Base-by-base conservation (phyloP, 1,140 invertebrate genomes). In the Orius insidiosus region DNA sequence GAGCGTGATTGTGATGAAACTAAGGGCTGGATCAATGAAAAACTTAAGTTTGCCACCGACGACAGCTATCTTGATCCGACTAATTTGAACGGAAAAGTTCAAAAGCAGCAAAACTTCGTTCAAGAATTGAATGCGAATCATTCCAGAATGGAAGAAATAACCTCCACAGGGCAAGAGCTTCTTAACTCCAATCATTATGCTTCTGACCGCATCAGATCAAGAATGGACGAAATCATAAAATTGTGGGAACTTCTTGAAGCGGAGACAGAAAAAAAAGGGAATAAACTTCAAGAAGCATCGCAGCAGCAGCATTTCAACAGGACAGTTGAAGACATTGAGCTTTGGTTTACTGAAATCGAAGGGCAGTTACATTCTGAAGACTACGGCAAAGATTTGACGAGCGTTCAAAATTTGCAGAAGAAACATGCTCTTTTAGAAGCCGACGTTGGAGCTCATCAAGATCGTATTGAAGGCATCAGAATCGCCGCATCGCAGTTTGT, bases 91-190 rank as follows among this genome's bases (percentile, higher is more conserved):
- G 94, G 93, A 0, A 99, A 99, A 67, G 80, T 97, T 33, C 95
- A 98, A 63, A 98, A 98, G 63, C 95, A 98, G 62, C 87, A 93
- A 60, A 98, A 97, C 61, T 98, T 98, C 61, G 90, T 94, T 60
- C 88, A 94, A 60, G 90, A 96, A 64, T 61, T 96, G 41, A 84
- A 81, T 55, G 88, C 90, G 3, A 95, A 95, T 59, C 85, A 85
- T 58, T 83, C 81, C 5, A 74, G 94, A 8, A 87, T 98, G 61
- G 90, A 97, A 55, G 88, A 96, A 56, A 86, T 97, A 53, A 85
- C 85, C 35, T 74, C 70, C 53, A 89, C 74, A 63, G 92, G 81
- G 55, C 78, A 70, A 41, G 74, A 78, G 56, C 68, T 79, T 58
- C 85, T 78, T 51, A 78, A 82, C 53, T 76, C 76, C 49, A 66